Percentiles rank a stretch among this genome's conserved stretches.
phyloP scores from a whole-genome alignment of 2,797 vertebrate genomes.

The Cossypha dichroa region DNA sequence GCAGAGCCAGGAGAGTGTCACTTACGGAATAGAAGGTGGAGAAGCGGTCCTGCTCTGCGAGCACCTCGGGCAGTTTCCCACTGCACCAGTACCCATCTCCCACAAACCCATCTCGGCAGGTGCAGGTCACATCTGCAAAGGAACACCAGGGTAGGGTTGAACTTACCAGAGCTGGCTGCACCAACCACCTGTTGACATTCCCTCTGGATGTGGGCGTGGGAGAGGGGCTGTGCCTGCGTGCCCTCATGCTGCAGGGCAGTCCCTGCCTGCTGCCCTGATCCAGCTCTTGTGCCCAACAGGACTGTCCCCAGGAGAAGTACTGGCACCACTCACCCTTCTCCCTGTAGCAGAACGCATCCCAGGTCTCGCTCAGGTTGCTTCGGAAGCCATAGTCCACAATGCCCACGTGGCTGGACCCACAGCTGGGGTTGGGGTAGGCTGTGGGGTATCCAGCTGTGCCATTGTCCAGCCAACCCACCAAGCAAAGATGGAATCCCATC shows the following conservation, averaged over 20 bases:
- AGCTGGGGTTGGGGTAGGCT: conserved; percentile 82
- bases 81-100: conserved; percentile 89
- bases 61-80: conserved; percentile 84
- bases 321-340: conserved; percentile 76
- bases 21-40: conserved; percentile 91
- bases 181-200: neutral
- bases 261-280: neutral
- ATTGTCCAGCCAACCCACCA: conserved; percentile 89
- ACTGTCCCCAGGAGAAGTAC: neutral
- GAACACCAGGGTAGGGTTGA: neutral
- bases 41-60: conserved; percentile 83
- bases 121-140: conserved; percentile 84
- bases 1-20: neutral
- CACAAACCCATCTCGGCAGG: conserved; percentile 82
- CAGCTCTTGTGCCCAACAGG: neutral
- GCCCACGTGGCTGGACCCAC: conserved; percentile 86
- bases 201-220: accelerated
- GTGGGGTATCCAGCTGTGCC: conserved; percentile 88
- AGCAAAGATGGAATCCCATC: conserved; percentile 92
- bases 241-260: neutral
- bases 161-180: neutral
- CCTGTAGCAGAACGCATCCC: conserved; percentile 92
- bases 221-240: accelerated
- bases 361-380: conserved; percentile 79
- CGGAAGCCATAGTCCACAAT: conserved; percentile 85